phyloP scores from a whole-genome alignment of 2,797 vertebrate genomes.

The Choloepus didactylus region DNA sequence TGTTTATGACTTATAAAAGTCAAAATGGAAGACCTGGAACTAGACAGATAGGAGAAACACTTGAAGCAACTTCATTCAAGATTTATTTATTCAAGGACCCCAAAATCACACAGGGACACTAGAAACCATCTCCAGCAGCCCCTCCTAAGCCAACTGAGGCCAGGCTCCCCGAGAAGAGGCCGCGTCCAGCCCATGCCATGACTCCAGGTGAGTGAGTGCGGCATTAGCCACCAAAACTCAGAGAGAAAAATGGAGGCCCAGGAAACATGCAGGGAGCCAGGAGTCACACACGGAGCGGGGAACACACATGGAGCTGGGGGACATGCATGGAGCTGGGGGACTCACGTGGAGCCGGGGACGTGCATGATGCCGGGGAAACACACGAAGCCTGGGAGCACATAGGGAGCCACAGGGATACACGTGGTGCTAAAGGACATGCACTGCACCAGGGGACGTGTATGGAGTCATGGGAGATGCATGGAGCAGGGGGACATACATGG shows the following conservation, averaged over 20 bases:
- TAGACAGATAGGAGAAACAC: background rate
- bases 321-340: fast-evolving
- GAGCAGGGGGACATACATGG: fast-evolving
- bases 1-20: background rate
- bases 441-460: background rate
- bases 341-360: no score
- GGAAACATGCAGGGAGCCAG: background rate
- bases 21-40: background rate
- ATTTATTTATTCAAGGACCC: background rate
- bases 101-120: background rate
- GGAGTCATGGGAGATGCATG: background rate
- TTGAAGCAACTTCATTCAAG: background rate
- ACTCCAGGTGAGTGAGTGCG: no score
- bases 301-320: fast-evolving
- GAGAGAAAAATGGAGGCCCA: no score
- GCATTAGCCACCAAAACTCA: background rate
- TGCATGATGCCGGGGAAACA: background rate
- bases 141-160: background rate
- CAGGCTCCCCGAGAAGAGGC: background rate
- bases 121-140: background rate
- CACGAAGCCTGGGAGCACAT: no score
- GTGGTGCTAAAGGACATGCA: fast-evolving
- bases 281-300: background rate
- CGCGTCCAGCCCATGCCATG: no score
- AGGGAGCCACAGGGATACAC: no score